A percentile compares a stretch with the other conserved stretches of the same genome.
phyloP scores from a whole-genome alignment of 2,888 invertebrate species.

The Drosophila mettleri region DNA sequence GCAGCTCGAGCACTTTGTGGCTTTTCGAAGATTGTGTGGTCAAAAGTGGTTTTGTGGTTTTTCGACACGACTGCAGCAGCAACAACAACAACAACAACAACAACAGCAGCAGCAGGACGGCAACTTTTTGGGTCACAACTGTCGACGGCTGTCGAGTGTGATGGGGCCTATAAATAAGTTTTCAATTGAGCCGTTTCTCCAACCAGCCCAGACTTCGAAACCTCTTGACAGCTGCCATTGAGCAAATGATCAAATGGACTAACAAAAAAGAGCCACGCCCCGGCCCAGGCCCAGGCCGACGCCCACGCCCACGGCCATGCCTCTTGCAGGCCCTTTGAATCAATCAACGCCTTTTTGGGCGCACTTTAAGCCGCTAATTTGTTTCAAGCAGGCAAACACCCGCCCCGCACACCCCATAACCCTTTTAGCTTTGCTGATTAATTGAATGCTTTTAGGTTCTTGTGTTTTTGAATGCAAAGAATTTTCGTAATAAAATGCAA shows the following conservation, averaged over 20 bases:
- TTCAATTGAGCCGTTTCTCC: conserved; percentile 67
- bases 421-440: conserved; percentile 40
- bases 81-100: conserved; percentile 2
- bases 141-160: conserved; percentile 50
- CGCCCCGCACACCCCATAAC: not conserved
- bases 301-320: not conserved
- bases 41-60: conserved; percentile 52
- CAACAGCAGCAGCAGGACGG: not conserved
- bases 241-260: conserved; percentile 46
- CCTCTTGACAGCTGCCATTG: conserved; percentile 69
- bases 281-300: not conserved
- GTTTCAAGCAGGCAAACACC: conserved; percentile 19
- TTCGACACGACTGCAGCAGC: conserved; percentile 7
- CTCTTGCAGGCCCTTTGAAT: conserved; percentile 55
- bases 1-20: conserved; percentile 47
- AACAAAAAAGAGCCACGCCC: conserved; percentile 4
- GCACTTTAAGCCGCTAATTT: conserved; percentile 67
- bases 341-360: conserved; percentile 71
- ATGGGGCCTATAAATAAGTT: conserved; percentile 66
- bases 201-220: not conserved
- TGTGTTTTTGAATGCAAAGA: conserved; percentile 44
- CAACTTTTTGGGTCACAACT: conserved; percentile 59
- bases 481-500: conserved; percentile 65
- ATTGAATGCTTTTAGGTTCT: conserved; percentile 55
- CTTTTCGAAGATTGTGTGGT: conserved; percentile 51